Percentiles rank a stretch among this genome's conserved stretches.
phyloP scores from a whole-genome alignment of 2,797 vertebrate species.

The Crypturellus tataupa region DNA sequence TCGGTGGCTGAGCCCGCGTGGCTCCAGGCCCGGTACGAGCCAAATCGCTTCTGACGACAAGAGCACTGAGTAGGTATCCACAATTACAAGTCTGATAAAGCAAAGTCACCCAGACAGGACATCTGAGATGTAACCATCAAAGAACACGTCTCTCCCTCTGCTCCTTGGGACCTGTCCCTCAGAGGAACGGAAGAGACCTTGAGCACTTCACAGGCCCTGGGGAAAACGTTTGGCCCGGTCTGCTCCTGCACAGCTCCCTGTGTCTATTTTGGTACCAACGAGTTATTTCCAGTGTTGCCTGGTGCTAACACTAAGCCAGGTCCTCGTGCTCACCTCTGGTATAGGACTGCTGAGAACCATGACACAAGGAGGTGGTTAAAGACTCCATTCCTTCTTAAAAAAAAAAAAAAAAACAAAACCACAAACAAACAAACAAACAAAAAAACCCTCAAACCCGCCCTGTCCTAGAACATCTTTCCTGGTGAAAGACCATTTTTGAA shows the following conservation, averaged over 20 bases:
- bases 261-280: not conserved
- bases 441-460: too few species aligned
- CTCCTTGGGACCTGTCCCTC: not conserved
- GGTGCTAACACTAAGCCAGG: fast-evolving
- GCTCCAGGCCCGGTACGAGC: not conserved
- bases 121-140: not conserved
- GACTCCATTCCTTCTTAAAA: not conserved
- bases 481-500: not conserved
- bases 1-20: not conserved
- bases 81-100: not conserved
- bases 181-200: not conserved
- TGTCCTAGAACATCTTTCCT: not conserved
- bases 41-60: not conserved
- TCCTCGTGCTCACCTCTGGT: fast-evolving
- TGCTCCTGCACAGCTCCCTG: not conserved
- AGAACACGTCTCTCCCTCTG: not conserved
- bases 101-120: not conserved
- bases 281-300: not conserved
- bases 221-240: not conserved
- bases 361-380: not conserved
- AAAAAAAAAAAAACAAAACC: not conserved
- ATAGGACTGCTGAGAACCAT: not conserved
- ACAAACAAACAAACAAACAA: too few species aligned
- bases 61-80: fast-evolving
- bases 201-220: not conserved